Evolutionary conservation across 53 echinoderm and acorn worm genomes (phyloP).

Genomic region (Echinarachnius parma): DNA sequence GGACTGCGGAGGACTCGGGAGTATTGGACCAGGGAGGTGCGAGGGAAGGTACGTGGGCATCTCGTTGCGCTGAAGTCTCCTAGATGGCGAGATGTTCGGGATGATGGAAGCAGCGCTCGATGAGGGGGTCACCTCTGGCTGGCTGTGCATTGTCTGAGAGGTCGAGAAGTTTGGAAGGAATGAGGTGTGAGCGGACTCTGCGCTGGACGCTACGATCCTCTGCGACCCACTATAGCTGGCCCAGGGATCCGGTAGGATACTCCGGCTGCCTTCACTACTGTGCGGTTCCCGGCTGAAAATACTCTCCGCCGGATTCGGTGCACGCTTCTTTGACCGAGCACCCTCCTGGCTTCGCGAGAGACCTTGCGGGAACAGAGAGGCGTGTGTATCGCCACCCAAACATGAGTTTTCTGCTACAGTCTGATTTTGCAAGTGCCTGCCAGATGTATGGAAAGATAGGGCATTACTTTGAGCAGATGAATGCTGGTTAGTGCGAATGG

Average conservation of each 20-base stretch:
- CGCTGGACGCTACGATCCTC: conserved; percentile 1
- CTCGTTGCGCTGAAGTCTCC: conserved; percentile 69
- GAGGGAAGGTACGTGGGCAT: conserved; percentile 89
- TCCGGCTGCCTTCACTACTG: conserved; percentile 14
- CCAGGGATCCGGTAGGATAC: conserved; percentile 38
- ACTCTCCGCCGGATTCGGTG: conserved; percentile 28
- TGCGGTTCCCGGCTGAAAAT: conserved; percentile 27
- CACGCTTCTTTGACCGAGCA: conserved; percentile 26
- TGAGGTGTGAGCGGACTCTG: conserved; percentile 21
- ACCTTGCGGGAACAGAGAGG: not conserved
- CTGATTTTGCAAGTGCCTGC: not conserved
- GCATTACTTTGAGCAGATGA: not conserved
- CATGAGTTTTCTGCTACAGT: not conserved
- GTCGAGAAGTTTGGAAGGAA: conserved; percentile 73
- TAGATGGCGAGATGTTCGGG: conserved; percentile 79
- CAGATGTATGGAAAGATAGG: conserved; percentile 14
- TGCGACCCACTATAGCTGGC: not conserved
- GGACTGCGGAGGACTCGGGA: conserved; percentile 73
- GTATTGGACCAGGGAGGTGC: conserved; percentile 61
- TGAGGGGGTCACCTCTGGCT: conserved; percentile 50
- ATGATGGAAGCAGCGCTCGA: conserved; percentile 57
- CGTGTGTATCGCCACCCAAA: not conserved
- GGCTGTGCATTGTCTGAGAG: conserved; percentile 58
- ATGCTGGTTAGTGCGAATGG: too few relatives aligned
- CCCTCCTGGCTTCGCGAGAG: conserved; percentile 7